phyloP scores from a whole-genome alignment of 1,140 invertebrate species.

The Zophobas morio region DNA sequence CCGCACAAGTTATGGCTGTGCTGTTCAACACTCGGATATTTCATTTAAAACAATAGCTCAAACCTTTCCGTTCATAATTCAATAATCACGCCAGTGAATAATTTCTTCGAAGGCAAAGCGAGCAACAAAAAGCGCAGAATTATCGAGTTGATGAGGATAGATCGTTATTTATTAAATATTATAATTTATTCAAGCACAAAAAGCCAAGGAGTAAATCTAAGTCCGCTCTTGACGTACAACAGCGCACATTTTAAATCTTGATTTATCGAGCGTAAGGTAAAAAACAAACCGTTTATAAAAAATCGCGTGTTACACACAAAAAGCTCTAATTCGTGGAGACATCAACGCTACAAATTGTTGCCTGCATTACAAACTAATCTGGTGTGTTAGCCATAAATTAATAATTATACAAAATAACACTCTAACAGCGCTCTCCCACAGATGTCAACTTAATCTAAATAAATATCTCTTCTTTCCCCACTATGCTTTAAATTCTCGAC shows the following conservation, averaged over 20 bases:
- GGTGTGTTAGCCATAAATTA: constrained; percentile 50
- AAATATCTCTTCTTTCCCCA: constrained; percentile 56
- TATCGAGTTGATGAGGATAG: neutral
- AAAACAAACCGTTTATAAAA: constrained; percentile 11
- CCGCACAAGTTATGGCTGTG: constrained; percentile 59
- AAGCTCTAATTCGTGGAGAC: constrained; percentile 1
- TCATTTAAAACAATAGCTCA: constrained; percentile 48
- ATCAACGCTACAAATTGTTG: constrained; percentile 16
- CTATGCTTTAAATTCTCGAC: constrained; percentile 54
- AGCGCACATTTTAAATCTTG: constrained; percentile 61
- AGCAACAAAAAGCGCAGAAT: too few relatives aligned
- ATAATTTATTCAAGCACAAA: constrained; percentile 60
- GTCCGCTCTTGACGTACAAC: constrained; percentile 60
- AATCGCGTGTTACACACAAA: constrained; percentile 2
- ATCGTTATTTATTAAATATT: constrained; percentile 60
- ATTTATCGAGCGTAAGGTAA: constrained; percentile 52
- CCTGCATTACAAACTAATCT: constrained; percentile 29
- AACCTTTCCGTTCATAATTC: constrained; percentile 9
- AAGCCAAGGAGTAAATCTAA: constrained; percentile 60
- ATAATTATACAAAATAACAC: constrained; percentile 55
- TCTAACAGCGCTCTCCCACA: constrained; percentile 53
- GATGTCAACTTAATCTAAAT: constrained; percentile 59
- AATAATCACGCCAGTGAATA: constrained; percentile 17
- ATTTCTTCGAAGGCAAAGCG: neutral
- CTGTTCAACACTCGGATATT: constrained; percentile 52